Conservation (phyloP, 2,888 invertebrate genomes). For the Agelastica alni region DNA sequence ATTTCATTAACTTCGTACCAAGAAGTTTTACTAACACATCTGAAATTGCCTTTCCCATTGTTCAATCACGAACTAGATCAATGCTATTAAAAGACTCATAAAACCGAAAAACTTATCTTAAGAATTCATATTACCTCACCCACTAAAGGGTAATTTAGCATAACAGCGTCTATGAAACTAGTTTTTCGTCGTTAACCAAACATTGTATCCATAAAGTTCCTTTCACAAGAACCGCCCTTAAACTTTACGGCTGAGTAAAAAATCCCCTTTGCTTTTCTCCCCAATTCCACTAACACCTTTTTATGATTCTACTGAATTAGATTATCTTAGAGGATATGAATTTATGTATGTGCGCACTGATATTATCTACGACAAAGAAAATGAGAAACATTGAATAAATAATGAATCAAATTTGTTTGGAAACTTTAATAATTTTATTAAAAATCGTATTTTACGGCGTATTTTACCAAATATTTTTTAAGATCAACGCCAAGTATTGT, state of each 20-base stretch:
- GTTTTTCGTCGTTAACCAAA: conserved; percentile 3
- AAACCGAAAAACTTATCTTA: too few relatives aligned
- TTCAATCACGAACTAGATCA: too few relatives aligned
- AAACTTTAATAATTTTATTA: conserved; percentile 1
- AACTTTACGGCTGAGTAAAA: conserved; percentile 18
- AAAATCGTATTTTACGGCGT: too few relatives aligned
- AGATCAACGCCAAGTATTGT: too few relatives aligned
- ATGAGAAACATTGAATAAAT: conserved; percentile 23
- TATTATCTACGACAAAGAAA: conserved; percentile 14
- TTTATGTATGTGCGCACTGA: conserved; percentile 24
- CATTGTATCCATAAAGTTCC: conserved; percentile 13
- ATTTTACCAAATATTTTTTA: too few relatives aligned
- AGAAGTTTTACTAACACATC: too few relatives aligned
- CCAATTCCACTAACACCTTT: conserved; percentile 23
- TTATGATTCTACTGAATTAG: conserved; percentile 22
- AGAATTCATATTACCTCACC: too few relatives aligned
- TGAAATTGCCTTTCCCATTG: too few relatives aligned
- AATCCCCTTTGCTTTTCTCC: conserved; percentile 11
- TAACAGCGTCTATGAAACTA: neutral
- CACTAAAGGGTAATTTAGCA: neutral
- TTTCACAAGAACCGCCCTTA: conserved; percentile 10
- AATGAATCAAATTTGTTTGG: conserved; percentile 8
- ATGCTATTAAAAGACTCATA: too few relatives aligned
- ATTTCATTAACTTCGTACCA: too few relatives aligned
- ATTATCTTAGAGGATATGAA: conserved; percentile 25